Percentiles rank a stretch among this genome's conserved stretches.
These are phyloP conservation scores for Ceramica pisi DNA, from an alignment of 2,888 invertebrate genomes.

Conservation along the genomic window DNA sequence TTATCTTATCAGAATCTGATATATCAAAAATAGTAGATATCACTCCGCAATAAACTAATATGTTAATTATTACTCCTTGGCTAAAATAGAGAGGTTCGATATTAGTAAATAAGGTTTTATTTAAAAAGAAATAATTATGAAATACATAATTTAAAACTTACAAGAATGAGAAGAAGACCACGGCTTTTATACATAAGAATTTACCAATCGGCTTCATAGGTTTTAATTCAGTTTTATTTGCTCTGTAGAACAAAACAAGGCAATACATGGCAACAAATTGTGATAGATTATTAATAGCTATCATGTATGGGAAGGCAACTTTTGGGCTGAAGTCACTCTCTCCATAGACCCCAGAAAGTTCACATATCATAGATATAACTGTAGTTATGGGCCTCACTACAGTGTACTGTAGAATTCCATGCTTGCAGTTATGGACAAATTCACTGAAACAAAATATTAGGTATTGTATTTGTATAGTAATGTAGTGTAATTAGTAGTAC, in stretches of 20 bases:
- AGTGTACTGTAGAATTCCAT: constrained; percentile 98
- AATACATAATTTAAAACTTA: constrained; percentile 90
- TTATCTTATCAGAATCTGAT: constrained; percentile 92
- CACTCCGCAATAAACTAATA: constrained; percentile 95
- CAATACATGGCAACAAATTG: constrained; percentile 99
- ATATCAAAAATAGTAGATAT: constrained; percentile 95
- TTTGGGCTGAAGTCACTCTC: constrained; percentile 97
- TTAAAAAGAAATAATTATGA: too few species aligned
- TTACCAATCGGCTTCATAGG: constrained; percentile 99
- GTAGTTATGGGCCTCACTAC: constrained; percentile 97
- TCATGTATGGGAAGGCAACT: constrained; percentile 97
- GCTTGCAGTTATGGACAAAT: constrained; percentile 98
- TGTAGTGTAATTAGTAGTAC: background rate
- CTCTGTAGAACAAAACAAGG: constrained; percentile 97
- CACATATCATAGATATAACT: constrained; percentile 96
- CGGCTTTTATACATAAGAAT: constrained; percentile 99
- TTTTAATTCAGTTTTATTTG: constrained; percentile 95
- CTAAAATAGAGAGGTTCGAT: constrained; percentile 86
- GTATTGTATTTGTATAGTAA: background rate
- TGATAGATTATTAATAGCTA: constrained; percentile 97
- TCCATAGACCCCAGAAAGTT: constrained; percentile 95
- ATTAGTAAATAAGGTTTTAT: too few species aligned
- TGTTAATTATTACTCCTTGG: constrained; percentile 97
- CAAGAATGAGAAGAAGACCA: constrained; percentile 99
- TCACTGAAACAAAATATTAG: constrained; percentile 90